Base-by-base conservation (phyloP, 2,797 vertebrate genomes). In the Antrozous pallidus region DNA sequence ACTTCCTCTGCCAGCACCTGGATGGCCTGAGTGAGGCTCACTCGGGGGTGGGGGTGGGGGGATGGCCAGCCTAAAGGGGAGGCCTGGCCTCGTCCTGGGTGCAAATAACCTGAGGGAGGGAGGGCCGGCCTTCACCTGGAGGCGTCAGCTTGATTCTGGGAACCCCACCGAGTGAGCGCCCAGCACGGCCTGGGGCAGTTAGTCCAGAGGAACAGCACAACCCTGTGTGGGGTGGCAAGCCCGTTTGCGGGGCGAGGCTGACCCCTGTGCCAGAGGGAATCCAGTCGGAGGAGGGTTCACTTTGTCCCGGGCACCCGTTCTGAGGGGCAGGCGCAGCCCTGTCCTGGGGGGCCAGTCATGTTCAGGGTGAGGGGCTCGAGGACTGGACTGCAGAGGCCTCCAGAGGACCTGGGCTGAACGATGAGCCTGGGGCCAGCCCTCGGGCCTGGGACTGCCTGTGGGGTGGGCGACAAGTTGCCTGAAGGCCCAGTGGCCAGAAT, bases 1-100 rank as follows among this genome's bases (percentile, higher is more conserved):
- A 49, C 81, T 75, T 77, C 94, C 82, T 78, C 84, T 88, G 93
- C 95, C 95, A 95, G 63, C 91, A 93, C 95, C 96, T 93, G 85
- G 91, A 80, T 12, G 54, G 84, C 58, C 87, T 47, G 67, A 86
- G 56, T 17, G 0, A 38, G 58, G 73, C 42, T 42, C n/a, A n/a
- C 42, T 22, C 22, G 82, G 67, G n/a, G 78, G 74, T 20, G 8
- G 73, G 54, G 22, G 22, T 0, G 5, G 47, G 22, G 22, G 9
- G 22, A 33, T 33, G 24, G 26, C n/a, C 84, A 58, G 11, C 22
- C 63, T 65, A 28, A 38, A 24, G 38, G 6, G 14, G 31, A 24
- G 69, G 65, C 5, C 45, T 61, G 40, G 28, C 54, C n/a, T 22
- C 36, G 28, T 33, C 81, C 81, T 58, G 11, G 47, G 47, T 40